Evolutionary conservation across 2,888 invertebrate species (phyloP).

Genomic region (Celastrina argiolus): DNA sequence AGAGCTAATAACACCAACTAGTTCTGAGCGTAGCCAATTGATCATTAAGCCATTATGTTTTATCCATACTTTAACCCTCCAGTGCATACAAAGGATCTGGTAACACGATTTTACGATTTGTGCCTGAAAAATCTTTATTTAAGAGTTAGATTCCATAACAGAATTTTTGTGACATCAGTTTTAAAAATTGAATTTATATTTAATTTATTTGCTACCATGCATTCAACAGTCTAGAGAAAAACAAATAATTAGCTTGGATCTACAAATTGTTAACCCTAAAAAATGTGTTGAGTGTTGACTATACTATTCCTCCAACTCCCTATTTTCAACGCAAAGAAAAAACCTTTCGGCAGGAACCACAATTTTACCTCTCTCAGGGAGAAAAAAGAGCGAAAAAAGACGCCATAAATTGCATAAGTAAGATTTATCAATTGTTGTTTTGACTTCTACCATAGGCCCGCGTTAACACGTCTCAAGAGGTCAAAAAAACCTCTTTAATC

Average conservation of each 20-base stretch:
- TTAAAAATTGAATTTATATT: too few relatives aligned
- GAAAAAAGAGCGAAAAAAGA: neutral
- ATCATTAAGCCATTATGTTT: slow-evolving; percentile 9
- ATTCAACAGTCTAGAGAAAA: too few relatives aligned
- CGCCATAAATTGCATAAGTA: slow-evolving; percentile 7
- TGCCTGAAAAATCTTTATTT: neutral
- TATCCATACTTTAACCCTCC: neutral
- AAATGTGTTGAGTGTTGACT: too few relatives aligned
- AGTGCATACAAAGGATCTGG: neutral
- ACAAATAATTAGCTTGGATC: too few relatives aligned
- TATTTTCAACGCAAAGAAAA: neutral
- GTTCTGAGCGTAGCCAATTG: slow-evolving; percentile 14
- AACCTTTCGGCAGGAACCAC: neutral
- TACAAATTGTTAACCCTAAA: too few relatives aligned
- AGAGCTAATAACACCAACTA: slow-evolving; percentile 3
- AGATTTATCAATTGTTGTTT: slow-evolving; percentile 26
- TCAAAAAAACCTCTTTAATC: slow-evolving; percentile 46
- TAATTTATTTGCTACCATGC: too few relatives aligned
- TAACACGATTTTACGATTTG: neutral
- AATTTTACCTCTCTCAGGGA: neutral
- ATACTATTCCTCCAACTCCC: neutral
- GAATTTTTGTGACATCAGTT: too few relatives aligned
- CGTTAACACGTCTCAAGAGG: slow-evolving; percentile 28
- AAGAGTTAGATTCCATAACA: too few relatives aligned
- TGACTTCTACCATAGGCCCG: slow-evolving; percentile 27